Percentiles rank a stretch among this genome's conserved stretches.
Evolutionary conservation across 2,888 invertebrate genomes (phyloP).

Genomic region (Seladonia tumulorum): DNA sequence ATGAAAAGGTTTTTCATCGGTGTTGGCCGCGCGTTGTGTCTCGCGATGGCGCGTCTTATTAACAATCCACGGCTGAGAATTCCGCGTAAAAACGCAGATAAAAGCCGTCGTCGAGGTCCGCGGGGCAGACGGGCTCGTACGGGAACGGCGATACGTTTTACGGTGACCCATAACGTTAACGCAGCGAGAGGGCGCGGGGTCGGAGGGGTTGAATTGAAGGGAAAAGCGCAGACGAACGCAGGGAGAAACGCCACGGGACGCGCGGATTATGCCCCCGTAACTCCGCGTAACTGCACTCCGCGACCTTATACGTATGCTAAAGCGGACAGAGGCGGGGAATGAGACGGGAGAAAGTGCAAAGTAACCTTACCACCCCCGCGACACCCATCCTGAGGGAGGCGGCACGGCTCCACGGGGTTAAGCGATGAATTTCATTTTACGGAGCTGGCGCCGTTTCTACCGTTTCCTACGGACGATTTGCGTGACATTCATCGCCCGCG

Average conservation of each 20-base stretch:
- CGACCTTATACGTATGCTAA: slow-evolving; percentile 75
- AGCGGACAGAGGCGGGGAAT: slow-evolving; percentile 38
- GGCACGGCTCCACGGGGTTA: slow-evolving; percentile 58
- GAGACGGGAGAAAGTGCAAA: slow-evolving; percentile 53
- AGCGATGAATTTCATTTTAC: slow-evolving; percentile 77
- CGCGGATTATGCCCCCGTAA: slow-evolving; percentile 73
- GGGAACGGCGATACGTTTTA: slow-evolving; percentile 75
- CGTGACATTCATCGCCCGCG: slow-evolving; percentile 56
- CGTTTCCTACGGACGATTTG: slow-evolving; percentile 65
- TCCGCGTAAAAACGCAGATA: slow-evolving; percentile 35
- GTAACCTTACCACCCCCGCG: slow-evolving; percentile 43
- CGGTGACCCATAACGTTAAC: slow-evolving; percentile 74
- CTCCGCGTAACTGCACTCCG: slow-evolving; percentile 65
- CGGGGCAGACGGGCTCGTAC: slow-evolving; percentile 56
- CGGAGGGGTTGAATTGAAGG: slow-evolving; percentile 57
- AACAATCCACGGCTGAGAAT: slow-evolving; percentile 27
- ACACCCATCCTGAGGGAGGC: background rate
- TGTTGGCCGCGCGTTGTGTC: background rate
- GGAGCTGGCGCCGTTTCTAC: slow-evolving; percentile 59
- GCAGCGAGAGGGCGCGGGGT: slow-evolving; percentile 41
- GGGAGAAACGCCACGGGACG: slow-evolving; percentile 54
- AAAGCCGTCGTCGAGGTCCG: background rate
- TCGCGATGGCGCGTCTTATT: slow-evolving; percentile 6
- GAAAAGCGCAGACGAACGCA: slow-evolving; percentile 40
- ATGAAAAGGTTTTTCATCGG: background rate